Evolutionary conservation across 2,797 vertebrate species (phyloP).

Genomic region (Coluber constrictor): DNA sequence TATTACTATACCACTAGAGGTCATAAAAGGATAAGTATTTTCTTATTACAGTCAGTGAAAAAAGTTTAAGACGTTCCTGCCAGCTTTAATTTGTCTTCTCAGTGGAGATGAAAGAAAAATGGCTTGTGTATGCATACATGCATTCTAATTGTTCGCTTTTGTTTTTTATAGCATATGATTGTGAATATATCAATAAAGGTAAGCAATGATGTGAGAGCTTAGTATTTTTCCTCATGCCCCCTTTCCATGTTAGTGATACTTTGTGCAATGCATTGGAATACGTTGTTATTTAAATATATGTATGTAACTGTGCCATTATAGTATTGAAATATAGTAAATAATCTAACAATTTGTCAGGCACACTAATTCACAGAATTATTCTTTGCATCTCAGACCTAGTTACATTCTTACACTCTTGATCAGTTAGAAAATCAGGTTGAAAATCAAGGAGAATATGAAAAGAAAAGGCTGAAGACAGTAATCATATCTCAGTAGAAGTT

Average conservation of each 20-base stretch:
- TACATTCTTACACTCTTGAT: background rate
- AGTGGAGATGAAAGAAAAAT: fast-evolving
- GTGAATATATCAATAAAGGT: constrained; percentile 99
- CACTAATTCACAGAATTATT: background rate
- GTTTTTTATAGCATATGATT: constrained; percentile 86
- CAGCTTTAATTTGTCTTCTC: background rate
- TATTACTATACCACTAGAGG: constrained; percentile 57
- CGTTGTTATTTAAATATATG: background rate
- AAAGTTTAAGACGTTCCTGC: background rate
- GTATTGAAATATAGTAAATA: background rate
- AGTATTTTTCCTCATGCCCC: background rate
- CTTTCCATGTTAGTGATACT: background rate
- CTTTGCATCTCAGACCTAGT: background rate
- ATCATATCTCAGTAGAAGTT: background rate
- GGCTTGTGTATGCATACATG: background rate
- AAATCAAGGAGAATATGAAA: background rate
- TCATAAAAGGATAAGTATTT: constrained; percentile 51
- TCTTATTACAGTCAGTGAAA: background rate
- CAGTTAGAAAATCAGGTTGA: background rate
- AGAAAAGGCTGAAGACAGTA: background rate
- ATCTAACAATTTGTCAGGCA: background rate
- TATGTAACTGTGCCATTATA: background rate
- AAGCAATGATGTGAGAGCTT: constrained; percentile 32
- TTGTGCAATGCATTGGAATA: background rate
- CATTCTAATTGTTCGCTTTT: constrained; percentile 40